Percentiles rank a stretch among this genome's conserved stretches.
phyloP scores from a whole-genome alignment of 1,140 invertebrate genomes.

The Atta cephalotes region DNA sequence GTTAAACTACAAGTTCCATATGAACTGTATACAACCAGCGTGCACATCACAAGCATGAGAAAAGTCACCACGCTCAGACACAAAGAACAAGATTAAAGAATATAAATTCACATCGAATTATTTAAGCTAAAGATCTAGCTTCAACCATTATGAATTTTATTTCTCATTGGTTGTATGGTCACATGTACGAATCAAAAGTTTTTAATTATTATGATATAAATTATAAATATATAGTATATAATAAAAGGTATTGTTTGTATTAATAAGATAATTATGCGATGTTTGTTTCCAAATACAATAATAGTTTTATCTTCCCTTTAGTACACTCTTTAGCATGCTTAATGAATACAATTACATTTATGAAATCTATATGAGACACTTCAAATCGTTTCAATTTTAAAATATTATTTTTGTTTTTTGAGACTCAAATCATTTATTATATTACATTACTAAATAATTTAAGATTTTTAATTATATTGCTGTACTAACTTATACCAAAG shows the following conservation, averaged over 20 bases:
- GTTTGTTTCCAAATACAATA: background rate
- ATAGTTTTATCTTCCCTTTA: background rate
- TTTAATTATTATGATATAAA: background rate
- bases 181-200: too few relatives aligned
- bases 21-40: too few relatives aligned
- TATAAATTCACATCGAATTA: too few relatives aligned
- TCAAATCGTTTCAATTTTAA: background rate
- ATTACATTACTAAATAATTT: background rate
- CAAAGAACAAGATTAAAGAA: too few relatives aligned
- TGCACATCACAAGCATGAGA: too few relatives aligned
- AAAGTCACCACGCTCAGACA: too few relatives aligned
- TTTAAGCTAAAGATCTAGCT: too few relatives aligned
- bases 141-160: too few relatives aligned
- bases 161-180: too few relatives aligned
- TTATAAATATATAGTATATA: background rate
- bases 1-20: too few relatives aligned
- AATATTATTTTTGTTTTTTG: constrained; percentile 1
- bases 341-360: background rate
- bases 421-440: background rate
- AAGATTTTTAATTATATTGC: background rate
- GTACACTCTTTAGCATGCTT: background rate
- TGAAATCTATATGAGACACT: background rate
- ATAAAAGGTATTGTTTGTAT: background rate
- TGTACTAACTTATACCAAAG: background rate
- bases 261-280: background rate